These are phyloP conservation scores for Sterrhoptilus dennistouni DNA, from an alignment of 2,113 vertebrate species.

Conservation along the genomic window DNA sequence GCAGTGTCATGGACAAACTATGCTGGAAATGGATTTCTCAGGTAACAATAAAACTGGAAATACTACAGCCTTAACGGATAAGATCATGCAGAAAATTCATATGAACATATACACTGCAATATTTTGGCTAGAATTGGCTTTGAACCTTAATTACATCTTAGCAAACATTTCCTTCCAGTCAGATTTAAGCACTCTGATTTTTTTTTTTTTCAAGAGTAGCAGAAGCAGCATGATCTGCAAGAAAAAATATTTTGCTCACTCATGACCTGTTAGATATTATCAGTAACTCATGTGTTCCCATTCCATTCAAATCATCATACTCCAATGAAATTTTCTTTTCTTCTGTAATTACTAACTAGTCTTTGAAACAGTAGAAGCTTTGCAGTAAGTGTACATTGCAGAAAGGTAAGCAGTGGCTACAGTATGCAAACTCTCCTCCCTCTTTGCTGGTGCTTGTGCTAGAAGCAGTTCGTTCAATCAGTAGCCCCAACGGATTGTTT, in stretches of 20 bases:
- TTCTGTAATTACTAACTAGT: not conserved
- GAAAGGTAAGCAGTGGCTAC: not conserved
- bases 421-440: not conserved
- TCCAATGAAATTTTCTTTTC: not conserved
- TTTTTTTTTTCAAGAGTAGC: not conserved
- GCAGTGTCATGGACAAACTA: constrained; percentile 5
- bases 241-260: not conserved
- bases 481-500: not conserved
- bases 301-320: not conserved
- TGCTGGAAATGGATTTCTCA: constrained; percentile 21
- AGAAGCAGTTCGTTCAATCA: not conserved
- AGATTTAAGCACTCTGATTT: not conserved
- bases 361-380: not conserved
- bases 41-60: not conserved
- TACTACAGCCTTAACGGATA: not conserved
- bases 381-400: not conserved
- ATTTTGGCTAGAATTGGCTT: not conserved
- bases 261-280: not conserved
- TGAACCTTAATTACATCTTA: not conserved
- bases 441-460: not conserved
- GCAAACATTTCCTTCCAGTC: not conserved
- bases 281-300: not conserved
- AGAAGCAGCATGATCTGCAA: not conserved
- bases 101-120: not conserved
- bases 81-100: not conserved